phyloP scores from a whole-genome alignment of 92 coral and sea anemone species.

The Phymanthus crucifer region DNA sequence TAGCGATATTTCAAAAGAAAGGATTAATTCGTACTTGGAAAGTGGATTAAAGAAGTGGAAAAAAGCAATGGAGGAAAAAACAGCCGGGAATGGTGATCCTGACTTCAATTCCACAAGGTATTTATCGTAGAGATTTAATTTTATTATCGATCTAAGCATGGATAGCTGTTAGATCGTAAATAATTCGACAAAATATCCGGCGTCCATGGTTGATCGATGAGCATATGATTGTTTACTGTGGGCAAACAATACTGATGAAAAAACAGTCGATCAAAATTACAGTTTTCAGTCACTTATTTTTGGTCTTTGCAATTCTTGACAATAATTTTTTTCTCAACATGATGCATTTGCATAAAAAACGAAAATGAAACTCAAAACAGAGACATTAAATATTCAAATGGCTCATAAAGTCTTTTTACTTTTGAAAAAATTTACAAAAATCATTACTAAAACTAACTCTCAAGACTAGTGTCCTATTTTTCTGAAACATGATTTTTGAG shows the following conservation, averaged over 20 bases:
- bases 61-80: conserved; percentile 12
- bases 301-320: background rate
- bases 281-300: background rate
- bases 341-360: background rate
- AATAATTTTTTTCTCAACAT: background rate
- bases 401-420: too few species aligned
- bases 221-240: background rate
- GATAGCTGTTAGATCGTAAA: background rate
- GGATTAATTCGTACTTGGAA: background rate
- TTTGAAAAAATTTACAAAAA: too few species aligned
- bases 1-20: background rate
- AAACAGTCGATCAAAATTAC: background rate
- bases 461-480: too few species aligned
- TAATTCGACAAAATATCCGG: background rate
- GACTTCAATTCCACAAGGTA: conserved; percentile 6
- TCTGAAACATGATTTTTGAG: too few species aligned
- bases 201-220: background rate
- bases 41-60: background rate
- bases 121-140: background rate
- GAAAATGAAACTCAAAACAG: background rate
- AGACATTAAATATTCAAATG: background rate
- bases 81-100: conserved; percentile 2
- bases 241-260: background rate
- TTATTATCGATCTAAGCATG: background rate
- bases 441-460: too few species aligned